Base-by-base conservation (phyloP, 2,888 invertebrate genomes). In the Drosophila fulvimacula region DNA sequence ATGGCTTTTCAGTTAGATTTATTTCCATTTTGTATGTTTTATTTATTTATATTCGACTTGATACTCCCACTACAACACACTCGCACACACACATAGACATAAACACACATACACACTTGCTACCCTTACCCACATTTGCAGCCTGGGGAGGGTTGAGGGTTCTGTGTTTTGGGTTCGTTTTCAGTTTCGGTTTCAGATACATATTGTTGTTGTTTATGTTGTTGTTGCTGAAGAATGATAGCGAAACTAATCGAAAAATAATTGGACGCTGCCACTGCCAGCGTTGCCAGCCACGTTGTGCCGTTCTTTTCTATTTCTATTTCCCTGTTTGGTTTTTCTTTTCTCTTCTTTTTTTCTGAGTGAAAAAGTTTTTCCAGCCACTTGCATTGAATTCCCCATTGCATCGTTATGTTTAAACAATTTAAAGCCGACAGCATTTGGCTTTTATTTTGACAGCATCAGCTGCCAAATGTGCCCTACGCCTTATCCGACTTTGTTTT, bases 181-280 rank as follows among this genome's bases (percentile, higher is more conserved):
- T 78, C 71, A 69, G 79, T 74, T 78, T 80, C 76, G 80, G 79
- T 82, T 83, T 83, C 82, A 76, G 81, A 86, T 81, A 81, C 76
- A 59, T 48, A 60, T 69, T 61, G 71, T 42, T 73, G 48, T 55
- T 56, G 21, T 41, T 76, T 32, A 34, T 72, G 36, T 56, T 79
- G 83, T 82, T 88, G 72, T 82, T 89, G 82, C 74, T 82, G 83
- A 83, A 86, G 81, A 91, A 90, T 91, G 91, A 91, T 91, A 91
- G 91, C 91, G 90, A 88, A 91, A 91, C 91, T 91, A 91, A 91
- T 91, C 91, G 91, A 91, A 91, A 91, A 91, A 91, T 91, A 91
- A 91, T 91, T 91, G 91, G 90, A 91, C 87, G 90, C 80, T 90
- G 76, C 73, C 71, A 72, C 68, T 63, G 73, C 69, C 69, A 60